A percentile compares a stretch with the other conserved stretches of the same genome.
These are phyloP conservation scores for Protaetia brevitarsis DNA, from an alignment of 1,140 invertebrate genomes.

Conservation along the genomic window DNA sequence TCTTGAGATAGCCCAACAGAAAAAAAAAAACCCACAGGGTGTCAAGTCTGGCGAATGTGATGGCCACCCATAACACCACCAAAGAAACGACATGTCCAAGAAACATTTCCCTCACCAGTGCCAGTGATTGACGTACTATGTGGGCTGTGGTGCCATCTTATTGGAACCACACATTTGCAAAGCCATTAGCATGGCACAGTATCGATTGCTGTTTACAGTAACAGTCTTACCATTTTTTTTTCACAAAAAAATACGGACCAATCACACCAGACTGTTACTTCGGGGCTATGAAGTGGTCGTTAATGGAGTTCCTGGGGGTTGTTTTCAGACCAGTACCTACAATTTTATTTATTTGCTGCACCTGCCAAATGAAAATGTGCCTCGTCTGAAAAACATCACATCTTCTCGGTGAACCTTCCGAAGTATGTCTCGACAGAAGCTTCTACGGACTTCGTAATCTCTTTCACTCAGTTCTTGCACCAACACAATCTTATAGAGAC, in stretches of 20 bases:
- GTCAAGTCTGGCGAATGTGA: slow-evolving; percentile 25
- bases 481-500: too few relatives aligned
- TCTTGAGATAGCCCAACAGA: too few relatives aligned
- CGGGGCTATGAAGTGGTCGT: slow-evolving; percentile 27
- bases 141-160: slow-evolving; percentile 49
- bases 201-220: slow-evolving; percentile 28
- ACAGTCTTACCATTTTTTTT: slow-evolving; percentile 23
- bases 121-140: slow-evolving; percentile 28
- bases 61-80: slow-evolving; percentile 22
- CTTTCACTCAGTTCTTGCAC: too few relatives aligned
- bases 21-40: slow-evolving; percentile 27
- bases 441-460: slow-evolving; percentile 13
- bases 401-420: slow-evolving; percentile 16
- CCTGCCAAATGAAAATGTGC: slow-evolving; percentile 27
- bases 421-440: slow-evolving; percentile 20
- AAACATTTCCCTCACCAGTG: slow-evolving; percentile 31
- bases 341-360: slow-evolving; percentile 28
- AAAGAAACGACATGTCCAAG: slow-evolving; percentile 22
- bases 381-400: slow-evolving; percentile 26
- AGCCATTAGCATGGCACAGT: slow-evolving; percentile 26
- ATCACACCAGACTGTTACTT: slow-evolving; percentile 27
- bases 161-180: slow-evolving; percentile 41
- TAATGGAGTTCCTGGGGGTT: slow-evolving; percentile 25
- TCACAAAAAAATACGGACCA: slow-evolving; percentile 28
- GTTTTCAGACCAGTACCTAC: slow-evolving; percentile 19